These are phyloP conservation scores for Anneissia japonica DNA, from an alignment of 35 echinoderm and acorn worm genomes.

Conservation along the genomic window DNA sequence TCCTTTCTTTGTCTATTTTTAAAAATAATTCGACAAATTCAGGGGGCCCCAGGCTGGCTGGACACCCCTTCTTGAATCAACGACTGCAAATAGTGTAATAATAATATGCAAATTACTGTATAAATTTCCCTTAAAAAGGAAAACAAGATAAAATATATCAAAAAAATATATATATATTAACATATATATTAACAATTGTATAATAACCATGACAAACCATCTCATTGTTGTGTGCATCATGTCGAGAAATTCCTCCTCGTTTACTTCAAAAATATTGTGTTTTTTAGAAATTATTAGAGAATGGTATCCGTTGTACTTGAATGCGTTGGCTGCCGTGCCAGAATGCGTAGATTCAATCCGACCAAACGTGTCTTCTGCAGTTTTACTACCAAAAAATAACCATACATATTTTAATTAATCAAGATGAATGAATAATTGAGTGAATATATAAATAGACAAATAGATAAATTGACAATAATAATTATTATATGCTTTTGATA, in stretches of 20 bases:
- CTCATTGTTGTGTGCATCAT: slow-evolving; percentile 71
- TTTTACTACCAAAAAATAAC: slow-evolving; percentile 43
- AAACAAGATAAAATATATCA: not conserved
- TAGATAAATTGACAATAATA: too few relatives aligned
- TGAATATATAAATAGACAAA: too few relatives aligned
- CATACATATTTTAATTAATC: not conserved
- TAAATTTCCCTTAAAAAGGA: too few relatives aligned
- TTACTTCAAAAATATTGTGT: slow-evolving; percentile 63
- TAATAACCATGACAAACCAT: slow-evolving; percentile 81
- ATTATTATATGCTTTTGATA: too few relatives aligned
- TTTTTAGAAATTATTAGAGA: slow-evolving; percentile 64
- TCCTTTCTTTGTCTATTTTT: too few relatives aligned
- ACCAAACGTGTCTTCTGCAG: slow-evolving; percentile 82
- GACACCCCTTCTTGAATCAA: too few relatives aligned
- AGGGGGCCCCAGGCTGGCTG: too few relatives aligned
- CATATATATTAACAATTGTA: too few relatives aligned
- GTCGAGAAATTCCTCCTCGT: slow-evolving; percentile 71
- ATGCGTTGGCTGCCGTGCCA: slow-evolving; percentile 83
- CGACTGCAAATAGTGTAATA: too few relatives aligned
- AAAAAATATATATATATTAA: not conserved
- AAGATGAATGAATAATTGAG: not conserved
- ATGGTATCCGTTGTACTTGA: slow-evolving; percentile 87
- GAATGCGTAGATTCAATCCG: slow-evolving; percentile 72
- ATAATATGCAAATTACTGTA: too few relatives aligned
- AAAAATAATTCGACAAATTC: too few relatives aligned